Evolutionary conservation across 2,113 vertebrate genomes (phyloP), one percentile per base, ranked within the genome.

Genomic region (Plecturocebus donacophilus): DNA sequence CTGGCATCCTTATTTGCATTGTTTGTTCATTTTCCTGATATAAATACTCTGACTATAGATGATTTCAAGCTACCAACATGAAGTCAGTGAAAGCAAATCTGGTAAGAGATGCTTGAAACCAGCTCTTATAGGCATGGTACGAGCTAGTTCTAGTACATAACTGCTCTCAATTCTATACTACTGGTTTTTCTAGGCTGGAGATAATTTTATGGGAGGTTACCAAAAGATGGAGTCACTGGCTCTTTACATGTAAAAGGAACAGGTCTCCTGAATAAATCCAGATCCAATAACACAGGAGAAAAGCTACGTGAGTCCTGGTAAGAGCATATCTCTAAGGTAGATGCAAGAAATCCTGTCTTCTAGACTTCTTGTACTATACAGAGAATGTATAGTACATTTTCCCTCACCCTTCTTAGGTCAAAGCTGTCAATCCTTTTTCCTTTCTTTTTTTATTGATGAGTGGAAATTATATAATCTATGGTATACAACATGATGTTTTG

Each of bases 41-140:
- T n/a, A 89, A 11, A 6, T 20, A 32, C 2, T 64, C 3, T 0
- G 23, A 23, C 8, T 32, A 0, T 3, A 23, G 0, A 5, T 75
- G 11, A 23, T 92, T 54, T 92, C 82, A 91, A 0, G 17, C 52
- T 42, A 23, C 6, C 23, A 68, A 56, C 6, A 21, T 17, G 40
- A 91, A 58, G 19, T 87, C 27, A 23, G 25, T 17, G 2, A 8
- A 1, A 2, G 8, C 7, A 61, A 16, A 91, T 16, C 27, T 61
- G 20, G 32, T 21, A 35, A 91, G 30, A 52, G 42, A 52, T 30
- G 21, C 27, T 35, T 12, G 58, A 3, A 84, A 35, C 7, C 3
- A 27, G 40, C 11, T 35, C 64, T 86, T 11, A 42, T 25, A 35
- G 91, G 40, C 2, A 61, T 42, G 58, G 17, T 47, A 11, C 40